phyloP scores from a whole-genome alignment of 2,888 invertebrate species.

The Galerucella nymphaeae region DNA sequence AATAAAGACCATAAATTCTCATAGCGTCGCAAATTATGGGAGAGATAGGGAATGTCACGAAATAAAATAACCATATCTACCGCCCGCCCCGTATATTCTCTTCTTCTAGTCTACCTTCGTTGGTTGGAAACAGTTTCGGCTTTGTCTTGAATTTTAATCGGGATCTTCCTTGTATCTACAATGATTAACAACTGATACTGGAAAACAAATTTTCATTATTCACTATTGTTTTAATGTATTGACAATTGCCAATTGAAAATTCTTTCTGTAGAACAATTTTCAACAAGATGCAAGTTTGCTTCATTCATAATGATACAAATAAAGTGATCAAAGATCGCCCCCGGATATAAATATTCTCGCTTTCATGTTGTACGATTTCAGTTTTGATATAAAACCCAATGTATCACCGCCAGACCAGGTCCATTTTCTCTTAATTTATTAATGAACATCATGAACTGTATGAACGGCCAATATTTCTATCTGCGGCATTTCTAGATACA shows the following conservation, averaged over 20 bases:
- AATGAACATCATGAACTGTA: conserved; percentile 53
- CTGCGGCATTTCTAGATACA: conserved; percentile 47
- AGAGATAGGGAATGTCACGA: conserved; percentile 66
- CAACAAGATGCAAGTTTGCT: conserved; percentile 42
- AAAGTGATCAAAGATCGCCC: conserved; percentile 55
- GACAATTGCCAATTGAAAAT: neutral
- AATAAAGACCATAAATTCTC: conserved; percentile 67
- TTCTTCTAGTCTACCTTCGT: conserved; percentile 34
- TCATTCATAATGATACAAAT: conserved; percentile 53
- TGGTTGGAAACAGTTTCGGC: conserved; percentile 24
- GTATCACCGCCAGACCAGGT: conserved; percentile 33
- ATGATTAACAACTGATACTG: neutral
- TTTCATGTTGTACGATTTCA: conserved; percentile 40
- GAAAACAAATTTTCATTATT: no score
- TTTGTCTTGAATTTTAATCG: conserved; percentile 39
- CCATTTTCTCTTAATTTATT: conserved; percentile 51
- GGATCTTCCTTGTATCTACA: neutral
- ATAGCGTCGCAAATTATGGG: conserved; percentile 66
- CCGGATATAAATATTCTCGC: conserved; percentile 36
- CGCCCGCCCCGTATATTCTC: conserved; percentile 41
- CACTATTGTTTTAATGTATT: no score
- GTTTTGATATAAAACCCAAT: conserved; percentile 47
- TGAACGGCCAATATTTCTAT: conserved; percentile 49
- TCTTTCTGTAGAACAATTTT: conserved; percentile 29
- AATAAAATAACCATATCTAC: conserved; percentile 66